Conservation (phyloP, 1,140 invertebrate species). For the Drosophila asahinai region DNA sequence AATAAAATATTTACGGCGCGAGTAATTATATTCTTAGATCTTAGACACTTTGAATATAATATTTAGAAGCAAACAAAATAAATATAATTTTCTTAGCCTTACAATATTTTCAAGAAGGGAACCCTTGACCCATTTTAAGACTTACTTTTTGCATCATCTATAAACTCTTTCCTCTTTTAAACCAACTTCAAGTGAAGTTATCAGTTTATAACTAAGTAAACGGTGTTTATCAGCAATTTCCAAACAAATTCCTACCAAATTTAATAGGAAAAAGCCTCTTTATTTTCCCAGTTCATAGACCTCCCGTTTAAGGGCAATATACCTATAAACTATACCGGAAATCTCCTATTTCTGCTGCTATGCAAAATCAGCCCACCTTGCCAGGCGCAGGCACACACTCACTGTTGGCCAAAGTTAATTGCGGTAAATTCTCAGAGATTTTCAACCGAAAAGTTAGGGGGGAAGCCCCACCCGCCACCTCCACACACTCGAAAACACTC, state of each 20-base stretch:
- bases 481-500: neutral
- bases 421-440: conserved; percentile 22
- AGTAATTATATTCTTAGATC: no score
- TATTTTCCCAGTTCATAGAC: neutral
- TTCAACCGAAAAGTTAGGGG: conserved; percentile 17
- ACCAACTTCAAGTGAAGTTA: neutral
- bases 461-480: neutral
- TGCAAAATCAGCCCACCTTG: conserved; percentile 42
- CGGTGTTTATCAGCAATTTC: neutral
- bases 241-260: no score
- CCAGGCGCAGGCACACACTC: neutral
- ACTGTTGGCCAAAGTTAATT: conserved; percentile 21
- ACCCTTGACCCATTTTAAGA: no score
- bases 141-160: no score
- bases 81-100: no score
- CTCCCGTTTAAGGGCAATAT: neutral
- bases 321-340: neutral
- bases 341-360: neutral
- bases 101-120: no score
- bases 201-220: neutral
- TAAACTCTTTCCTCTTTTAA: neutral
- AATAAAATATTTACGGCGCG: neutral
- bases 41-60: neutral
- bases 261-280: neutral
- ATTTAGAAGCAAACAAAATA: neutral